Conservation (phyloP, 2,888 invertebrate species). For the Melanophora roralis region DNA sequence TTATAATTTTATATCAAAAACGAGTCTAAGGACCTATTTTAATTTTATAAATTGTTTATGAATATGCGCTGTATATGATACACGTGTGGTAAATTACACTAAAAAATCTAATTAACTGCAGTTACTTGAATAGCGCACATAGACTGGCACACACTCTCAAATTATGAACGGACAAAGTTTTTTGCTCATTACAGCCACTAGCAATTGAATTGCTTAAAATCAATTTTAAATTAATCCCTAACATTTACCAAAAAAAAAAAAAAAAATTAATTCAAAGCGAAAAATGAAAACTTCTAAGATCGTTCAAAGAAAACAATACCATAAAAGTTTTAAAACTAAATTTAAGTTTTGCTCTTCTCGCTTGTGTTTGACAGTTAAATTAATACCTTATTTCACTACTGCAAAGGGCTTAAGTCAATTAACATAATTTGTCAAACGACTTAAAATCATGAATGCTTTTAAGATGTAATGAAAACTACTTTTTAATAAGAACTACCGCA, state of each 20-base stretch:
- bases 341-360: conserved; percentile 17
- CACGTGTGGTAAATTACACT: too few species aligned
- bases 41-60: too few species aligned
- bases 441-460: conserved; percentile 32
- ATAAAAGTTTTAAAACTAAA: not conserved
- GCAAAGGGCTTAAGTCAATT: conserved; percentile 75
- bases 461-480: not conserved
- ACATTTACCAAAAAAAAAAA: conserved; percentile 15
- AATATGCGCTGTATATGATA: too few species aligned
- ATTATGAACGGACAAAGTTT: too few species aligned
- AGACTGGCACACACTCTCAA: too few species aligned
- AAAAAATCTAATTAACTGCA: too few species aligned
- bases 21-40: too few species aligned
- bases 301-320: too few species aligned
- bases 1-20: too few species aligned
- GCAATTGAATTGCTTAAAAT: conserved; percentile 46
- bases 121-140: too few species aligned
- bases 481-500: too few species aligned
- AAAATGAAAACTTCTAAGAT: too few species aligned
- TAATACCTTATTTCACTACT: conserved; percentile 69
- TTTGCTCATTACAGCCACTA: conserved; percentile 25
- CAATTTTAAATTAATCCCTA: conserved; percentile 58
- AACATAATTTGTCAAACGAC: conserved; percentile 72
- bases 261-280: not conserved
- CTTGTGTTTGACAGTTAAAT: conserved; percentile 63